These are phyloP conservation scores for Oncorhynchus tshawytscha DNA, from an alignment of 2,113 vertebrate genomes.

Conservation along the genomic window DNA sequence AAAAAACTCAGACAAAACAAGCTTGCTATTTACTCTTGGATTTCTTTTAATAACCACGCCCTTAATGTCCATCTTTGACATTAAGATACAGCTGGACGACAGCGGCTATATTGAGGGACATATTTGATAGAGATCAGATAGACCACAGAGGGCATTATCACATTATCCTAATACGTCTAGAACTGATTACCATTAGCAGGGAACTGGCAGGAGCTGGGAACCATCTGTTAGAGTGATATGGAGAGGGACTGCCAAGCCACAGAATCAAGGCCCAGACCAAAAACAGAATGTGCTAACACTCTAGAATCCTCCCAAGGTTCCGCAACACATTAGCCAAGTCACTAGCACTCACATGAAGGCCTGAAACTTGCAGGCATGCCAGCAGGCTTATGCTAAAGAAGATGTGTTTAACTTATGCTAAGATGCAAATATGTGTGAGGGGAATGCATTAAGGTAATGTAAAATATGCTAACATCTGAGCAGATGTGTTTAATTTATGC, in stretches of 20 bases:
- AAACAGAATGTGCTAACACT: conserved; percentile 34
- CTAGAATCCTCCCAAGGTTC: conserved; percentile 47
- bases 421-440: conserved; percentile 11
- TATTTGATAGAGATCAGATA: conserved; percentile 67
- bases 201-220: conserved; percentile 65
- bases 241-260: conserved; percentile 49
- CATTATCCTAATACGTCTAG: conserved; percentile 70
- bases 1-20: conserved; percentile 18
- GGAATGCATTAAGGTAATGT: neutral
- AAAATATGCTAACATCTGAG: conserved; percentile 10
- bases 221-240: conserved; percentile 62
- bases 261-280: conserved; percentile 32
- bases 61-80: conserved; percentile 23
- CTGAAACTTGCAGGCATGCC: conserved; percentile 14
- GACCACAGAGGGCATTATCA: conserved; percentile 70
- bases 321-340: conserved; percentile 33
- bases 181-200: conserved; percentile 71
- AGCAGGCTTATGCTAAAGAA: conserved; percentile 2
- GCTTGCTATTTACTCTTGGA: conserved; percentile 15
- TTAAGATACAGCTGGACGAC: conserved; percentile 54
- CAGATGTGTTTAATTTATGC: conserved; percentile 8
- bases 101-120: conserved; percentile 57
- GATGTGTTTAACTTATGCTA: neutral
- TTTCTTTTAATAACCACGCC: conserved; percentile 35
- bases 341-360: conserved; percentile 34